Percentiles rank a stretch among this genome's conserved stretches.
Conservation (phyloP, 2,888 invertebrate genomes). For the Blastobasis adustella region DNA sequence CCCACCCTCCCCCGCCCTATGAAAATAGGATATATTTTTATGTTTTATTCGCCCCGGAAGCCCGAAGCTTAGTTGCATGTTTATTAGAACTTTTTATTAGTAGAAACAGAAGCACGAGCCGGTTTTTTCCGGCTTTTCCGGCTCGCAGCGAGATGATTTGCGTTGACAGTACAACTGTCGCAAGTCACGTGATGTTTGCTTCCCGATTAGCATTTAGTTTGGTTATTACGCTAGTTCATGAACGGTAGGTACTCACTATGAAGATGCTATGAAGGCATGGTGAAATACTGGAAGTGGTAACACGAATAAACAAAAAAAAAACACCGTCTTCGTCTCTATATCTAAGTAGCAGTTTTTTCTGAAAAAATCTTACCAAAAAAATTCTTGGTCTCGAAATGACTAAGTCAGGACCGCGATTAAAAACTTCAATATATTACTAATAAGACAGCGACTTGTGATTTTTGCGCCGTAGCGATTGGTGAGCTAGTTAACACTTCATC, state of each 20-base stretch:
- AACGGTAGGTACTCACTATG: neutral
- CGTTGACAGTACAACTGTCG: slow-evolving; percentile 45
- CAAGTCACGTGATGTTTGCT: slow-evolving; percentile 57
- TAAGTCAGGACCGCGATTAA: no score
- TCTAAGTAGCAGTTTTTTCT: no score
- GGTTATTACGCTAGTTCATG: slow-evolving; percentile 8
- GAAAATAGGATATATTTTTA: slow-evolving; percentile 76
- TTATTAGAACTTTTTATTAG: slow-evolving; percentile 75
- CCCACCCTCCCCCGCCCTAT: slow-evolving; percentile 59
- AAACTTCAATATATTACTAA: no score
- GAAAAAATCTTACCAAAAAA: no score
- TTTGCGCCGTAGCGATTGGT: no score
- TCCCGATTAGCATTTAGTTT: slow-evolving; percentile 26
- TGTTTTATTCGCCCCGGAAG: slow-evolving; percentile 74
- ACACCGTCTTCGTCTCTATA: no score
- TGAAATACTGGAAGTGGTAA: no score
- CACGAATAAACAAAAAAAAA: no score
- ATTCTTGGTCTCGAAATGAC: no score
- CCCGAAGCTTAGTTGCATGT: slow-evolving; percentile 73
- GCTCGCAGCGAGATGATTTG: slow-evolving; percentile 39
- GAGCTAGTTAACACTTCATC: no score
- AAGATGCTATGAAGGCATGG: no score
- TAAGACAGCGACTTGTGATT: no score
- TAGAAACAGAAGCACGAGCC: slow-evolving; percentile 60
- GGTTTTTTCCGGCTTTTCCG: slow-evolving; percentile 32